Evolutionary conservation across 2,113 vertebrate genomes (phyloP).

Genomic region (Lota lota): DNA sequence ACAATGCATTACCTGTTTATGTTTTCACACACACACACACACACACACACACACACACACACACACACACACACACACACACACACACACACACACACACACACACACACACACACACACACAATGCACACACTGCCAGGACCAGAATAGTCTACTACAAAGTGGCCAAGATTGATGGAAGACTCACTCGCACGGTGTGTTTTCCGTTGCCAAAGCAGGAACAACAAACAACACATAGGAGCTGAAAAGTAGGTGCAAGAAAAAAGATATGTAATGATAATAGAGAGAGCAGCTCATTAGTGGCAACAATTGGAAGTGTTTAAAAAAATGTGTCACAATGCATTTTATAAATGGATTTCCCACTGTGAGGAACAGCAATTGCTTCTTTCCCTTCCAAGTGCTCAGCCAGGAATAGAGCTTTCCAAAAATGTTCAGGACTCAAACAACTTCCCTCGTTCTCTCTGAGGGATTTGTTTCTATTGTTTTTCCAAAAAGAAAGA

Average conservation of each 20-base stretch:
- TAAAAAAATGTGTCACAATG: slow-evolving; percentile 52
- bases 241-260: slow-evolving; percentile 20
- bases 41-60: no score
- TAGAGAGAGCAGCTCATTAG: slow-evolving; percentile 54
- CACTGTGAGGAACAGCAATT: slow-evolving; percentile 43
- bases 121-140: slow-evolving; percentile 16
- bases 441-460: slow-evolving; percentile 20
- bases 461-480: slow-evolving; percentile 2
- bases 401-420: slow-evolving; percentile 28
- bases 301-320: slow-evolving; percentile 31
- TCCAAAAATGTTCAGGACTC: slow-evolving; percentile 21
- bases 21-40: slow-evolving; percentile 34
- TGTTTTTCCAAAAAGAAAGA: slow-evolving; percentile 30
- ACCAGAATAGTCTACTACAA: slow-evolving; percentile 44
- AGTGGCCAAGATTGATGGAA: slow-evolving; percentile 44
- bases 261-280: slow-evolving; percentile 25
- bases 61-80: no score
- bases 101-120: no score
- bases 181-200: slow-evolving; percentile 30
- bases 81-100: no score
- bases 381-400: slow-evolving; percentile 26
- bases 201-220: slow-evolving; percentile 43
- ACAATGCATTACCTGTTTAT: slow-evolving; percentile 46
- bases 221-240: slow-evolving; percentile 31
- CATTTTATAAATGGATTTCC: slow-evolving; percentile 40